Percentiles rank a stretch among this genome's conserved stretches.
Conservation (phyloP, 1,140 invertebrate species). For the Penaeus chinensis region DNA sequence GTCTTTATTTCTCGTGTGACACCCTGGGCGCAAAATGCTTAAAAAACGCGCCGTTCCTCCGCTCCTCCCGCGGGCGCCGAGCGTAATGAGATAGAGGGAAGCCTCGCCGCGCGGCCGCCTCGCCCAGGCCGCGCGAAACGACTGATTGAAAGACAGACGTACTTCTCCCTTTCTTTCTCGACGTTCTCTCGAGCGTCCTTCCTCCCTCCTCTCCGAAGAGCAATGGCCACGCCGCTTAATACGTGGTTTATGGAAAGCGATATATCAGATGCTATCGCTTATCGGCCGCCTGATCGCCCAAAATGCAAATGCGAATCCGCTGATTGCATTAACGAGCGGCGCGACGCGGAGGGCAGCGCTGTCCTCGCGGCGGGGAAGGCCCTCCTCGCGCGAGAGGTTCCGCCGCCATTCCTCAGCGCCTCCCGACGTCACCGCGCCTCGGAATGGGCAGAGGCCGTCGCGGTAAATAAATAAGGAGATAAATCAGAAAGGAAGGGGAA, state of each 20-base stretch:
- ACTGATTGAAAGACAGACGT: too few relatives aligned
- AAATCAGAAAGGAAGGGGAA: conserved; percentile 7
- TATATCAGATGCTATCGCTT: conserved; percentile 25
- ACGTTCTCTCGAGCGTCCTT: neutral
- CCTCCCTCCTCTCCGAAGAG: neutral
- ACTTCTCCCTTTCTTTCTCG: neutral
- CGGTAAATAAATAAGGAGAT: conserved; percentile 22
- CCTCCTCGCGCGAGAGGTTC: conserved; percentile 8
- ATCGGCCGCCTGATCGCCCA: neutral
- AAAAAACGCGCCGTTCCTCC: neutral
- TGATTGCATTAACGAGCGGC: too few relatives aligned
- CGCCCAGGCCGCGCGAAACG: neutral
- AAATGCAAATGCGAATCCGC: neutral
- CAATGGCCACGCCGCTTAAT: conserved; percentile 19
- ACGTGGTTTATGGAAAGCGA: conserved; percentile 30
- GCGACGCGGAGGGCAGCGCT: too few relatives aligned
- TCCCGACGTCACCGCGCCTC: conserved; percentile 8
- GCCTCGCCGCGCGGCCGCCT: neutral
- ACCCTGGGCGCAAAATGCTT: conserved; percentile 21
- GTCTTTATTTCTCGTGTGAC: conserved; percentile 33
- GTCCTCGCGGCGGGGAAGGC: too few relatives aligned
- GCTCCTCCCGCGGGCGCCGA: neutral
- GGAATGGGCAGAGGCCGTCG: conserved; percentile 9
- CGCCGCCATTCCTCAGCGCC: conserved; percentile 8
- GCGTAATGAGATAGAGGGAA: conserved; percentile 15